Evolutionary conservation across 2,797 vertebrate species (phyloP).

Genomic region (Podargus strigoides): DNA sequence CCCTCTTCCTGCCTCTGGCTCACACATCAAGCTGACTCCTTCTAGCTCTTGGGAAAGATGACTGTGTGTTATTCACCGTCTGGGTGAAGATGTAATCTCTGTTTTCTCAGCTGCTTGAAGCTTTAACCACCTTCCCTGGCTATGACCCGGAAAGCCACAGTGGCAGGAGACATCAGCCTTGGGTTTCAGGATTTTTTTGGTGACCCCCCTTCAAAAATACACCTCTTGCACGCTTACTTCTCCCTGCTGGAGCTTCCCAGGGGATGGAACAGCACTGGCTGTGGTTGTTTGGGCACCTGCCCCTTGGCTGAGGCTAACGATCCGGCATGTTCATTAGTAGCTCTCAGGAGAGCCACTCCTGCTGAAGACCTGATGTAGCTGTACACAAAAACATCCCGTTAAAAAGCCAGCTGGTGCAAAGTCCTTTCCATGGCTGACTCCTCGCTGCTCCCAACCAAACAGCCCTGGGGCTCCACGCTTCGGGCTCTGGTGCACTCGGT

Average conservation of each 20-base stretch:
- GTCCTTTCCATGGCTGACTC: background rate
- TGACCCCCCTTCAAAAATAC: background rate
- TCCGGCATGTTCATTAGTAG: background rate
- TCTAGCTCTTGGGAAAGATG: background rate
- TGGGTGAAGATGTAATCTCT: background rate
- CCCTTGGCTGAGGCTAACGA: background rate
- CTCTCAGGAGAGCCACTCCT: background rate
- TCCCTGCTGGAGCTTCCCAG: background rate
- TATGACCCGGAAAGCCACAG: background rate
- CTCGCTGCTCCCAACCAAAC: rapidly evolving
- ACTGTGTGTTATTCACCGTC: background rate
- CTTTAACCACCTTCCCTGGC: background rate
- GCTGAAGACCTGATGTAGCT: background rate
- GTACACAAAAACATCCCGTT: background rate
- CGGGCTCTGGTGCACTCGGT: rapidly evolving
- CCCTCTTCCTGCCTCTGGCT: background rate
- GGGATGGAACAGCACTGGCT: background rate
- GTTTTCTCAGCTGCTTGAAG: background rate
- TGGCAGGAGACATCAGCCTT: background rate
- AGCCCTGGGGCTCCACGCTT: background rate
- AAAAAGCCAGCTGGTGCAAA: background rate
- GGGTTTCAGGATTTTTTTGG: background rate
- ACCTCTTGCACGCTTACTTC: background rate
- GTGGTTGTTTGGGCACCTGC: background rate
- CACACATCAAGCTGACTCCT: background rate